phyloP scores from a whole-genome alignment of 2,113 vertebrate species.

The Mesembrinibis cayennensis region DNA sequence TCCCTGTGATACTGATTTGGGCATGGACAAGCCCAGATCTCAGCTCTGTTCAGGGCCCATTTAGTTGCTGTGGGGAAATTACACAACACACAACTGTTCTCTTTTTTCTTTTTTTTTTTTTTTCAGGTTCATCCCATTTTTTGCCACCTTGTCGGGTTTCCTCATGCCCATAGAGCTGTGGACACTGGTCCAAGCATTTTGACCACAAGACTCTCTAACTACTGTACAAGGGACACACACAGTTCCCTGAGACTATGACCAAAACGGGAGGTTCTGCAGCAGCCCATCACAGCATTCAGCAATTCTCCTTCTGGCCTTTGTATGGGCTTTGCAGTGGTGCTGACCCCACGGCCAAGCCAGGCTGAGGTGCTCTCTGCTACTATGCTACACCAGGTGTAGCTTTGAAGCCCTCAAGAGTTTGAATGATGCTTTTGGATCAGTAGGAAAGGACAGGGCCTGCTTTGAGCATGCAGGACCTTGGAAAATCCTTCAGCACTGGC shows the following conservation, averaged over 20 bases:
- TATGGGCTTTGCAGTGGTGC: not conserved
- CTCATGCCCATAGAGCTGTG: not conserved
- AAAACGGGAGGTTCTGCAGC: not conserved
- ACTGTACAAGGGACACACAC: not conserved
- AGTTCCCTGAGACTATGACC: not conserved
- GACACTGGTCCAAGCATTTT: not conserved
- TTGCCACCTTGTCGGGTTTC: not conserved
- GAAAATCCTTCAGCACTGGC: not conserved
- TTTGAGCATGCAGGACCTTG: not conserved
- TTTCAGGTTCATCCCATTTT: not conserved
- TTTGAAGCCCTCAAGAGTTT: not conserved
- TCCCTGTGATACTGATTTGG: not conserved
- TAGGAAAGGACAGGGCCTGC: not conserved
- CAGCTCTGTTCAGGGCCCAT: not conserved
- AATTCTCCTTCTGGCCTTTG: not conserved
- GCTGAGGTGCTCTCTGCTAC: not conserved
- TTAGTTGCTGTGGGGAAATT: not conserved
- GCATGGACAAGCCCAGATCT: not conserved
- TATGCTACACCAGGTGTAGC: not conserved
- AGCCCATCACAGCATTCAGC: not conserved
- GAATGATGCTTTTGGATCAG: not conserved
- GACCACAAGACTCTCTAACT: not conserved
- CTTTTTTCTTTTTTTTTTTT: accelerated
- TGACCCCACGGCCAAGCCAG: not conserved
- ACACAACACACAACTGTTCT: not conserved